Evolutionary conservation across 1,140 invertebrate species (phyloP).

Genomic region (Heliconius nattereri): DNA sequence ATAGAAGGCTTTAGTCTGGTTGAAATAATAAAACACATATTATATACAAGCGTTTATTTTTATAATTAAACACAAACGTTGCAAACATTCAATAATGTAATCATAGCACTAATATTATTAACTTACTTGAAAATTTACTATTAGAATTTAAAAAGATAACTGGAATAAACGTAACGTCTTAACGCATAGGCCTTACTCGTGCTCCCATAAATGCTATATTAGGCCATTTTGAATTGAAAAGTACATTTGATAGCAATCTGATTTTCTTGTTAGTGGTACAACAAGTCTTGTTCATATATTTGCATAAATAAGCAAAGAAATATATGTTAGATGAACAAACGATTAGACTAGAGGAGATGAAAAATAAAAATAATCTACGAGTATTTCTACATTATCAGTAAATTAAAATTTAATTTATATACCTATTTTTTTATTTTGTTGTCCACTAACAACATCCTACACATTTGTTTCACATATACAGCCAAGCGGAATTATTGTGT

Average conservation of each 20-base stretch:
- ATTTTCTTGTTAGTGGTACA: background rate
- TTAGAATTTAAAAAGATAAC: conserved; percentile 73
- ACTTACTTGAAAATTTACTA: conserved; percentile 71
- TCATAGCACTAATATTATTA: conserved; percentile 73
- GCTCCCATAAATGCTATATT: conserved; percentile 37
- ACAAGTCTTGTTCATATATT: background rate
- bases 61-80: conserved; percentile 77
- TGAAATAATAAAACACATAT: conserved; percentile 46
- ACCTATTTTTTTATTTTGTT: background rate
- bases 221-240: conserved; percentile 42
- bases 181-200: conserved; percentile 39
- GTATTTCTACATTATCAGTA: background rate
- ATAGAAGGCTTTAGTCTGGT: background rate
- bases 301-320: background rate
- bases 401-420: background rate
- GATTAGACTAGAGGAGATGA: background rate
- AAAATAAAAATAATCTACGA: background rate
- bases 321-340: too few relatives aligned
- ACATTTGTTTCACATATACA: conserved; percentile 31
- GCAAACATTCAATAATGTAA: conserved; percentile 78
- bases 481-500: conserved; percentile 39
- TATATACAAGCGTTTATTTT: conserved; percentile 80
- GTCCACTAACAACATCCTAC: background rate
- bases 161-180: conserved; percentile 41
- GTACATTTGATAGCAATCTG: background rate